Conservation (phyloP, 2,888 invertebrate genomes). For the Nomada lathburiana region DNA sequence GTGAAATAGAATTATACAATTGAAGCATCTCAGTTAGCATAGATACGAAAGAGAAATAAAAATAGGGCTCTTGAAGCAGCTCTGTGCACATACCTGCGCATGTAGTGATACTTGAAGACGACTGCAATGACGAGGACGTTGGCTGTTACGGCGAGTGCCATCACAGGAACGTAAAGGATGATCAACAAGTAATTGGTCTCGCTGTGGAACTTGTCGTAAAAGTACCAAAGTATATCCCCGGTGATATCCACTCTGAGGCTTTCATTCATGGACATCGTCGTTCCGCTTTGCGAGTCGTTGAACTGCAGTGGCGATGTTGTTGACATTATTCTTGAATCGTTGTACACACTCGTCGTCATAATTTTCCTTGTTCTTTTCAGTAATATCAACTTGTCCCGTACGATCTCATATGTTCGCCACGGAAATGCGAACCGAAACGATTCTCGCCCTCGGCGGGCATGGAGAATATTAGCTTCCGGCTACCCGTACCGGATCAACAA, state of each 20-base stretch:
- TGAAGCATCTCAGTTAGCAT: too few species aligned
- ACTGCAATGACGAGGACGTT: slow-evolving; percentile 89
- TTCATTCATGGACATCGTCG: slow-evolving; percentile 41
- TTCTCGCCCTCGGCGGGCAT: slow-evolving; percentile 2
- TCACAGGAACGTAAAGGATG: slow-evolving; percentile 88
- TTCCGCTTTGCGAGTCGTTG: slow-evolving; percentile 20
- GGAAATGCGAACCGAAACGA: slow-evolving; percentile 27
- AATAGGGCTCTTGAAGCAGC: too few species aligned
- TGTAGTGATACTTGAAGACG: slow-evolving; percentile 89
- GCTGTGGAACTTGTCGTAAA: slow-evolving; percentile 72
- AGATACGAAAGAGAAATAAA: too few species aligned
- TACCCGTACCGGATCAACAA: slow-evolving; percentile 11
- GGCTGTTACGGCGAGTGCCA: slow-evolving; percentile 87
- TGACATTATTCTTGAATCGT: slow-evolving; percentile 6
- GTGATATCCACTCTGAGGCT: slow-evolving; percentile 62
- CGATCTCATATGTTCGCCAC: not conserved
- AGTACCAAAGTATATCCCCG: slow-evolving; percentile 64
- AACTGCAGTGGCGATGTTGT: slow-evolving; percentile 8
- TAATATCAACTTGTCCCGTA: not conserved
- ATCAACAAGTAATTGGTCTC: slow-evolving; percentile 85
- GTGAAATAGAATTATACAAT: too few species aligned
- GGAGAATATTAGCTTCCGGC: slow-evolving; percentile 10
- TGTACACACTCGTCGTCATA: slow-evolving; percentile 22
- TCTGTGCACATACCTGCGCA: slow-evolving; percentile 87
- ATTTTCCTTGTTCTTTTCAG: not conserved